Conservation (phyloP, 1,140 invertebrate genomes). For the Bemisia tabaci region DNA sequence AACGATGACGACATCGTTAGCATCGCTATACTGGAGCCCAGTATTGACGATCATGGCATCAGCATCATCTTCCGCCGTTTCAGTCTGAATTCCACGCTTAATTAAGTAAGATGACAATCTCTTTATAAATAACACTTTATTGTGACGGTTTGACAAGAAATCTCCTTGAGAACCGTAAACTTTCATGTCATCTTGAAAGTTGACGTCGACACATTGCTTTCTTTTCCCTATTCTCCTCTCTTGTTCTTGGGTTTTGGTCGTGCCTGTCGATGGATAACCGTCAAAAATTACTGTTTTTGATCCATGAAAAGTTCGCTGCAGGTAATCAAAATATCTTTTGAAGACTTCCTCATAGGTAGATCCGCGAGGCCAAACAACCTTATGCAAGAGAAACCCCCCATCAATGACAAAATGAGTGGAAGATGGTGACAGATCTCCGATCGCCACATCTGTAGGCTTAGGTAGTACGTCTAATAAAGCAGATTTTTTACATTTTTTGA, state of each 20-base stretch:
- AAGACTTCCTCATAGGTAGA: slow-evolving; percentile 12
- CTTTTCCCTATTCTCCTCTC: neutral
- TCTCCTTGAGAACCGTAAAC: neutral
- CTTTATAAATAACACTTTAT: neutral
- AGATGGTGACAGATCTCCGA: neutral
- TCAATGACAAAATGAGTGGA: slow-evolving; percentile 15
- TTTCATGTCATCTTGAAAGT: neutral
- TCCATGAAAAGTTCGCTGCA: slow-evolving; percentile 11
- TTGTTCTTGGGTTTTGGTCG: neutral
- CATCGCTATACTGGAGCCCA: neutral
- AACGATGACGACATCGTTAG: neutral
- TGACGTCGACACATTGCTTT: neutral
- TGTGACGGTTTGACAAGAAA: neutral
- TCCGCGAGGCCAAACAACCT: slow-evolving; percentile 17
- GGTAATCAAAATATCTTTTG: slow-evolving; percentile 17
- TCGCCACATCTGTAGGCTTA: neutral
- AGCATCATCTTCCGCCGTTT: neutral
- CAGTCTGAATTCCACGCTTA: neutral
- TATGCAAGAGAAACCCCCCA: slow-evolving; percentile 21
- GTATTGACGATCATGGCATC: neutral
- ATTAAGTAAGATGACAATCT: neutral
- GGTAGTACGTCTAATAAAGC: slow-evolving; percentile 26
- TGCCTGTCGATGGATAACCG: slow-evolving; percentile 11
- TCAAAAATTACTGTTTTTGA: slow-evolving; percentile 19
- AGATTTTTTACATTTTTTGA: slow-evolving; percentile 30